Evolutionary conservation across 2,888 invertebrate species (phyloP).

Genomic region (Buathra laborator): DNA sequence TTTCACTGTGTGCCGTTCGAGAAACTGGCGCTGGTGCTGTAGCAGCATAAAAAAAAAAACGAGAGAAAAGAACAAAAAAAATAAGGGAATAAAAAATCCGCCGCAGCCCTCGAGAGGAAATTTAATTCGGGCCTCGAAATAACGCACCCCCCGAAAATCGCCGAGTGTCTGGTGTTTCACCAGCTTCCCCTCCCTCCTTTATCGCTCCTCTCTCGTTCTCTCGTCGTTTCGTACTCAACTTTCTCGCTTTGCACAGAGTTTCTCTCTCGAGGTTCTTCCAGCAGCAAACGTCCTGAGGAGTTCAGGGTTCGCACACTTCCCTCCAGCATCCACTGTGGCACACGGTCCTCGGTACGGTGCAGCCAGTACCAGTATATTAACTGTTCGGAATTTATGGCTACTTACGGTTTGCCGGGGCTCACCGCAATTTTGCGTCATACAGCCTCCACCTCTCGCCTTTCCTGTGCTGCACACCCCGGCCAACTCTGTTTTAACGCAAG

Average conservation of each 20-base stretch:
- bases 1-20: conserved; percentile 2
- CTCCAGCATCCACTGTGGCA: not conserved
- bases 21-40: not conserved
- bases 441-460: not conserved
- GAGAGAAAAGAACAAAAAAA: not conserved
- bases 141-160: conserved; percentile 68
- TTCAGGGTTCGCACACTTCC: conserved; percentile 45
- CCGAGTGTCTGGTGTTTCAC: conserved; percentile 46
- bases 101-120: conserved; percentile 65
- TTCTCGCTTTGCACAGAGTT: conserved; percentile 23
- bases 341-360: conserved; percentile 36
- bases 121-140: conserved; percentile 75
- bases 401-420: conserved; percentile 72
- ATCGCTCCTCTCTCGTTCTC: conserved; percentile 19
- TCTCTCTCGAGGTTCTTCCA: conserved; percentile 1
- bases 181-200: conserved; percentile 1
- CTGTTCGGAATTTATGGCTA: conserved; percentile 79
- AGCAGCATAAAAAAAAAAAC: not conserved
- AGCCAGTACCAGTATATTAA: conserved; percentile 77
- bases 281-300: conserved; percentile 43
- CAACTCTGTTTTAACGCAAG: conserved; percentile 9
- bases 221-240: conserved; percentile 27
- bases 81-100: conserved; percentile 13
- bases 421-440: conserved; percentile 73
- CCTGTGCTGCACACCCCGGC: not conserved